phyloP scores from a whole-genome alignment of 1,140 invertebrate species.

The Mycetomoellerius zeteki region DNA sequence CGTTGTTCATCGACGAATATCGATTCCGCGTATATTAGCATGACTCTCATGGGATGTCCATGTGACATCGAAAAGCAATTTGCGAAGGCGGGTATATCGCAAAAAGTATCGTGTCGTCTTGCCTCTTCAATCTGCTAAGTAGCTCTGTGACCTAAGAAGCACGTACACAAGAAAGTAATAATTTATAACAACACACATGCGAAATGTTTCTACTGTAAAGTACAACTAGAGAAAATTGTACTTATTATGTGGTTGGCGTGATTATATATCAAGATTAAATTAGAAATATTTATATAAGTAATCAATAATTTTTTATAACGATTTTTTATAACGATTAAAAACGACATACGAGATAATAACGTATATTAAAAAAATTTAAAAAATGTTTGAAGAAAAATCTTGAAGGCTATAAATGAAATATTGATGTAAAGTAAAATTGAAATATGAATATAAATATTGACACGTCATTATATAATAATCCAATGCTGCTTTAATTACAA shows the following conservation, averaged over 20 bases:
- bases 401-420: not conserved
- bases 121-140: slow-evolving; percentile 57
- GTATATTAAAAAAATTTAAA: not conserved
- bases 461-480: not conserved
- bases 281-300: not conserved
- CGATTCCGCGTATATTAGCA: slow-evolving; percentile 55
- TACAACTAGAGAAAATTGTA: not conserved
- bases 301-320: not conserved
- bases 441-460: not conserved
- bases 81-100: slow-evolving; percentile 48
- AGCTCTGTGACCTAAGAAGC: slow-evolving; percentile 17
- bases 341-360: not conserved
- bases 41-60: slow-evolving; percentile 24
- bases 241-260: not conserved
- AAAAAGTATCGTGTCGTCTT: slow-evolving; percentile 37
- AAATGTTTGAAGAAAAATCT: not conserved
- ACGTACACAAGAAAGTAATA: slow-evolving; percentile 35
- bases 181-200: slow-evolving; percentile 36
- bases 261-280: not conserved
- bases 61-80: slow-evolving; percentile 59
- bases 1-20: slow-evolving; percentile 42
- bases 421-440: not conserved
- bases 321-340: not conserved
- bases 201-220: not conserved
- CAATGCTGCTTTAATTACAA: slow-evolving; percentile 6